These are phyloP conservation scores for Dendrocincla tyrannina DNA, from an alignment of 2,797 vertebrate genomes.

Conservation along the genomic window DNA sequence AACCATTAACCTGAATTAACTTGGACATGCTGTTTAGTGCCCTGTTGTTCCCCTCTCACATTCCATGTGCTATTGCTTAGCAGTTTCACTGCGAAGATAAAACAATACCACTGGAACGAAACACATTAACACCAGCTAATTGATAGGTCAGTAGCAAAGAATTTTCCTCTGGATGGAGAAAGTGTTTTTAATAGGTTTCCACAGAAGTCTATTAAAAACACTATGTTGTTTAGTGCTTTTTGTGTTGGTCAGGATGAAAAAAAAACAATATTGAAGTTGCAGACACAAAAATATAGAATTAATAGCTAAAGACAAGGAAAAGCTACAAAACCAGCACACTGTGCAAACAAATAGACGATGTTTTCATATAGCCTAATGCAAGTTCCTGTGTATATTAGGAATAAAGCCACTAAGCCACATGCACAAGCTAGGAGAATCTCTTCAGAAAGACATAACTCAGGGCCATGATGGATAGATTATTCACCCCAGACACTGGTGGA, in stretches of 20 bases:
- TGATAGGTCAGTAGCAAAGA: not conserved
- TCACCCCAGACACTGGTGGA: not conserved
- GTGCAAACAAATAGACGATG: not conserved
- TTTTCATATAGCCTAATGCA: not conserved
- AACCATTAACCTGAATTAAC: not conserved
- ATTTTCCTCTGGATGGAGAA: not conserved
- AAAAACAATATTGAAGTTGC: not conserved
- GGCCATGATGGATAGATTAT: not conserved
- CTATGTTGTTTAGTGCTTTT: not conserved
- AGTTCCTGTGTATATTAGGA: not conserved
- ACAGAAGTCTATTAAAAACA: not conserved
- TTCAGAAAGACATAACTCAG: not conserved
- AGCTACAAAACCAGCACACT: not conserved
- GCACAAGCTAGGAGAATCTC: not conserved
- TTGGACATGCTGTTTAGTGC: fast-evolving
- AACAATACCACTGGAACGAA: not conserved
- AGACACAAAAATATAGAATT: not conserved
- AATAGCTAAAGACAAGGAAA: not conserved
- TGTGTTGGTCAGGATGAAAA: not conserved
- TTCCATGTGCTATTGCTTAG: not conserved
- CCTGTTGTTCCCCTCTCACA: not conserved
- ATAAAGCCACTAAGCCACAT: not conserved
- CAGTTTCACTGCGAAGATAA: not conserved
- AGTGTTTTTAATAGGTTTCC: not conserved
- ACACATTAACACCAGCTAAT: not conserved